Evolutionary conservation across 2,797 vertebrate species (phyloP).

Genomic region (Euthynnus affinis): DNA sequence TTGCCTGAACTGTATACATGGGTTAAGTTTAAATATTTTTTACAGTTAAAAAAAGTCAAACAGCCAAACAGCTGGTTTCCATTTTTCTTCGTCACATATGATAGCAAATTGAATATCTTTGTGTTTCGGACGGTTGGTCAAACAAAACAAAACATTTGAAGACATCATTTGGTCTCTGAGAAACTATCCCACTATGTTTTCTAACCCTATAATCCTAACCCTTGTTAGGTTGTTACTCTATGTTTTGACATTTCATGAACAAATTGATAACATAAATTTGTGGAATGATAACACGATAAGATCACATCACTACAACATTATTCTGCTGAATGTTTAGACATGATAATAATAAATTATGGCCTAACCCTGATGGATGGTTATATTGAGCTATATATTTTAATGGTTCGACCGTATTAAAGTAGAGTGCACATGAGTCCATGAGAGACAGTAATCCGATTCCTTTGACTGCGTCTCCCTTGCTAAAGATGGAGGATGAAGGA

Average conservation of each 20-base stretch:
- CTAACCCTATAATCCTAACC: too few relatives aligned
- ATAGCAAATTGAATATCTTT: neutral
- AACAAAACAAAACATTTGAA: neutral
- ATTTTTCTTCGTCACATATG: neutral
- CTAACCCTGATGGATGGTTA: neutral
- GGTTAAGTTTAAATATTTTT: too few relatives aligned
- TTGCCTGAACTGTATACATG: too few relatives aligned
- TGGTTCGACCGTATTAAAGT: neutral
- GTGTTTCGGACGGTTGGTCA: too few relatives aligned
- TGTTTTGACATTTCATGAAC: neutral
- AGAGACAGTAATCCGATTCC: slow-evolving; percentile 26
- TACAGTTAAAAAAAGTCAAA: too few relatives aligned
- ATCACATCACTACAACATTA: neutral
- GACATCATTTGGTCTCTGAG: neutral
- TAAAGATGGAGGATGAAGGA: neutral
- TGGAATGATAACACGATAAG: neutral
- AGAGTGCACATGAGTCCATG: slow-evolving; percentile 1
- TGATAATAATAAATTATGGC: slow-evolving; percentile 10
- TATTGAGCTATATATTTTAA: neutral
- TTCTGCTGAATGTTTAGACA: slow-evolving; percentile 3
- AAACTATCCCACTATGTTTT: neutral
- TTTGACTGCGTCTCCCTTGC: neutral
- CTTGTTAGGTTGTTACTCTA: too few relatives aligned
- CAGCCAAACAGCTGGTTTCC: too few relatives aligned
- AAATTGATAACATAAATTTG: neutral